These are phyloP conservation scores for Ceratosolen solmsi DNA, from an alignment of 1,140 invertebrate genomes.

Conservation along the genomic window DNA sequence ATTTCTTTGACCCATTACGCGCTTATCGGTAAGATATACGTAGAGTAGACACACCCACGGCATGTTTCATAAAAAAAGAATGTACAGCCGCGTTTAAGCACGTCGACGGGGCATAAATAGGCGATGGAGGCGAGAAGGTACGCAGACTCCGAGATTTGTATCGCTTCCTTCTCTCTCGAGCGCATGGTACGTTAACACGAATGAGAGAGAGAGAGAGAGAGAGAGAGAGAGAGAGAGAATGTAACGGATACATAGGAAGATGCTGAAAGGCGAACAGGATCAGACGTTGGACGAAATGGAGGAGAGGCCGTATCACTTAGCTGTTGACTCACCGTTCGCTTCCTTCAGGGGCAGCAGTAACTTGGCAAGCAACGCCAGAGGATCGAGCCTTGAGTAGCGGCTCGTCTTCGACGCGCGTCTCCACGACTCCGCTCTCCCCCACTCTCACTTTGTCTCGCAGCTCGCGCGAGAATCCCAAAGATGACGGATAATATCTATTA, in stretches of 20 bases:
- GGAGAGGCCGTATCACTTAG: not conserved
- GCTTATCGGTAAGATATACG: not conserved
- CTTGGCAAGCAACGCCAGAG: not conserved
- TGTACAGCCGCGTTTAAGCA: not conserved
- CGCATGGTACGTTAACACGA: not conserved
- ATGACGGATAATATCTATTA: not conserved
- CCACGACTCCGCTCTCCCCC: not conserved
- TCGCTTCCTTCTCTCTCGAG: not conserved
- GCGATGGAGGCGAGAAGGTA: not conserved
- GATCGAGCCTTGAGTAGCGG: not conserved
- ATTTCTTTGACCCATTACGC: not conserved
- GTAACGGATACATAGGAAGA: not conserved
- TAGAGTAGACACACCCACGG: not conserved
- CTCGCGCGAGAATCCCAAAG: not conserved
- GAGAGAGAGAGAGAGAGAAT: not conserved
- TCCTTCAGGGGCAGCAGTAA: not conserved
- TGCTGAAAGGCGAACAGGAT: not conserved
- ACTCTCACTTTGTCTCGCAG: not conserved
- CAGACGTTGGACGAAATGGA: not conserved
- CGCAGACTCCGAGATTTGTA: not conserved
- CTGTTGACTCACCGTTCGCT: slow-evolving; percentile 24
- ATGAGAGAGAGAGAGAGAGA: not conserved
- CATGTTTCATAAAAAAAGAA: not conserved
- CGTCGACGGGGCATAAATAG: too few relatives aligned
- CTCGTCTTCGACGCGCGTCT: slow-evolving; percentile 10